Evolutionary conservation across 2,113 vertebrate species (phyloP), one percentile per base, ranked within the genome.

Genomic region (Mormoops blainvillei): DNA sequence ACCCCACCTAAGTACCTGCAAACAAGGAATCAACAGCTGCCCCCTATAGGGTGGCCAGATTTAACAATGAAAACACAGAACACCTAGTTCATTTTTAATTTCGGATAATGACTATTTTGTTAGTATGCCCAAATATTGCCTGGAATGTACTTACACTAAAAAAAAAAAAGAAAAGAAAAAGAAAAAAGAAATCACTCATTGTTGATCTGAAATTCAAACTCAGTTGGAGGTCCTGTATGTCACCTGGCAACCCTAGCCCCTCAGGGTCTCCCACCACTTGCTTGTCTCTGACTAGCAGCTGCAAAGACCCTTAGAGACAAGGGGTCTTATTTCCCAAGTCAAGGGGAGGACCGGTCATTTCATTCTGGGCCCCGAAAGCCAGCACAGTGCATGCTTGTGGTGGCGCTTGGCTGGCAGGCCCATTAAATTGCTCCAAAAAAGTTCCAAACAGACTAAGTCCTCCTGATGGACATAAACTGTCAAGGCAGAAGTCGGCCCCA

Each of bases 81-180:
- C 9, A 3, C 58, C 48, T 18, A 43, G 58, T 65, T 56, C 33
- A 70, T 48, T 80, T 5, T 77, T 28, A 52, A 93, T 20, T 81
- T 77, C 76, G 58, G 56, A 28, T 36, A 28, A 86, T 14, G 41
- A 65, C 41, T 56, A 73, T 56, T 87, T 67, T 82, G 61, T 58
- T 43, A 88, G 28, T 15, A 76, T 54, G 58, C 43, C 22, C 45
- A 48, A 65, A 38, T 5, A 41, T 12, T 85, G 56, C 41, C 50
- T 11, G 31, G 73, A 50, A 73, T 52, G 68, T 33, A 56, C 22
- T 87, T 36, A 70, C 1, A 56, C n/a, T 71, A 65, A 85, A 73
- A 84, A 63, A 63, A 58, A 85, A 73, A 84, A 63, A 63, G 26
- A 65, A 85, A 73, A 84, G 31, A 63, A 58, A 65, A 85, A 73